A percentile compares a stretch with the other conserved stretches of the same genome.
These are phyloP conservation scores for Lycopodina hypogea DNA, from an alignment of 37 sponge, comb jelly and placozoan genomes.

Conservation along the genomic window DNA sequence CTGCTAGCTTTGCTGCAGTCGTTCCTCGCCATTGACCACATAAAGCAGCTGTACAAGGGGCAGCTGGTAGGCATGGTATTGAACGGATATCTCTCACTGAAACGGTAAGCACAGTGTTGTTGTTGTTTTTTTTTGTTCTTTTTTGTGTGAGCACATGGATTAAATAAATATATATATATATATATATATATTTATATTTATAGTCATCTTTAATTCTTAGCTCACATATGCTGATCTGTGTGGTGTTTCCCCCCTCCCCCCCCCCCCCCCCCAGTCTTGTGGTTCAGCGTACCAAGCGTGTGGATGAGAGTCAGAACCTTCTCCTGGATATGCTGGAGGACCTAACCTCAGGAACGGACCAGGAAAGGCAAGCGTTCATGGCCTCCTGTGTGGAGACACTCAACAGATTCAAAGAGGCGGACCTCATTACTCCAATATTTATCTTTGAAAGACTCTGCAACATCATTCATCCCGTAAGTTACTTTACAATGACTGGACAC, in stretches of 20 bases:
- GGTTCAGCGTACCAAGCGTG: conserved; percentile 81
- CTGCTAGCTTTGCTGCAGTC: conserved; percentile 65
- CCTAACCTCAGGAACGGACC: conserved; percentile 83
- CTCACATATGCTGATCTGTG: background rate
- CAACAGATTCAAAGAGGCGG: conserved; percentile 46
- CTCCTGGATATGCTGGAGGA: conserved; percentile 79
- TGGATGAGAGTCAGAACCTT: conserved; percentile 81
- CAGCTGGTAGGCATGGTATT: conserved; percentile 79
- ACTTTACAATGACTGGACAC: background rate
- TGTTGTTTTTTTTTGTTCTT: background rate
- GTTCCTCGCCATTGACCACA: conserved; percentile 55
- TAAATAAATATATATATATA: too few relatives aligned
- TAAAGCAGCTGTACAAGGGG: conserved; percentile 72
- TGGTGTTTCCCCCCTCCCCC: background rate
- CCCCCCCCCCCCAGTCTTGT: conserved; percentile 52
- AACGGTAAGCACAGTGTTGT: conserved; percentile 33
- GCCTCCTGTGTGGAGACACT: conserved; percentile 80
- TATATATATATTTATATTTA: too few relatives aligned
- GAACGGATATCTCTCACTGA: conserved; percentile 84
- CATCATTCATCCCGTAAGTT: conserved; percentile 72
- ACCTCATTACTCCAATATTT: conserved; percentile 82
- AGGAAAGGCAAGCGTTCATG: conserved; percentile 83
- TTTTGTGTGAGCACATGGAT: too few relatives aligned
- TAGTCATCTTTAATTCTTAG: background rate
- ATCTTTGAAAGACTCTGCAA: conserved; percentile 87